Conservation (phyloP, 2,113 vertebrate species). For the Chroicocephalus ridibundus region DNA sequence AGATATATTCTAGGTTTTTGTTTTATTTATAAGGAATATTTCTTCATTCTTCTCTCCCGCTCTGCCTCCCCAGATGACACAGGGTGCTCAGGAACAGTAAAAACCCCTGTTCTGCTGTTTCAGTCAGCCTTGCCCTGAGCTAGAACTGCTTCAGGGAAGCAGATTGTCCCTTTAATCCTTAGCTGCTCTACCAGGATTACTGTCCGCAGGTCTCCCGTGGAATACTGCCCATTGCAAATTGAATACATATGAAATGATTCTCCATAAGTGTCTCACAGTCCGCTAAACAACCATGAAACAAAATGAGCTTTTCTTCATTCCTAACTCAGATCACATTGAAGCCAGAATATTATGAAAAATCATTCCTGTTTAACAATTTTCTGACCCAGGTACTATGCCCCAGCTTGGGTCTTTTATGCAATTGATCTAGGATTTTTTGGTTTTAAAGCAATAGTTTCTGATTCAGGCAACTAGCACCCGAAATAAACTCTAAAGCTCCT, state of each 20-base stretch:
- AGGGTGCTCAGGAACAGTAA: background rate
- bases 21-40: background rate
- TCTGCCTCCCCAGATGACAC: background rate
- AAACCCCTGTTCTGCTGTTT: background rate
- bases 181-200: background rate
- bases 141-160: background rate
- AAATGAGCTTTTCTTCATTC: conserved; percentile 5
- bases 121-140: background rate
- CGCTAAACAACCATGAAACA: background rate
- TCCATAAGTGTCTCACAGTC: background rate
- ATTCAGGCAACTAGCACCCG: background rate
- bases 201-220: background rate
- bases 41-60: background rate
- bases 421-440: background rate
- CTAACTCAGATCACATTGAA: background rate
- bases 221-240: background rate
- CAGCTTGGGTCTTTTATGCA: background rate
- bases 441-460: background rate
- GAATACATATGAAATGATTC: background rate
- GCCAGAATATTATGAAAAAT: background rate
- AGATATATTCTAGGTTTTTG: background rate
- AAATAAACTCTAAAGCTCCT: background rate
- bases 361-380: background rate
- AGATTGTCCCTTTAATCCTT: background rate
- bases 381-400: background rate